Base-by-base conservation (phyloP, 2,888 invertebrate genomes). In the Drosophila merina region DNA sequence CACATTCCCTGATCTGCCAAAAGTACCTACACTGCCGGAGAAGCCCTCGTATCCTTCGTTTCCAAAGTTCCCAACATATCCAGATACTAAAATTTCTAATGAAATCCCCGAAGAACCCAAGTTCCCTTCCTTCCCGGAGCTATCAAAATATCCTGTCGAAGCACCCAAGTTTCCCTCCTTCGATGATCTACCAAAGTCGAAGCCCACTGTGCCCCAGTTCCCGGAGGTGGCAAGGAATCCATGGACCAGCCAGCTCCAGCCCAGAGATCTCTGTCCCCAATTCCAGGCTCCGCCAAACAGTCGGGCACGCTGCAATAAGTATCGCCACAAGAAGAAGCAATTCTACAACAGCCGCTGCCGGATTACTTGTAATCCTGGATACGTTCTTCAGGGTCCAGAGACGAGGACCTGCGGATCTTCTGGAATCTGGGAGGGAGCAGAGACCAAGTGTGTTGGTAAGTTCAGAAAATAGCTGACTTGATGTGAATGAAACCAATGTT, bases 381-480 rank as follows among this genome's bases (percentile, higher is more conserved):
- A 92, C 78, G 92, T 91, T 76, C 86, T 94, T 25, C 89, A 92
- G 50, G 94, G 94, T 30, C 91, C 93, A 8, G 89, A 92, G 26
- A 89, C 92, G 28, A 91, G 93, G 55, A 91, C 90, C 67, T 95
- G 95, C 76, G 92, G 92, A 57, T 87, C 90, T 12, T 88, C 91
- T 3, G 92, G 92, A 47, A 93, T 93, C 92, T 92, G 92, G 90
- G 93, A 93, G 74, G 88, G 90, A 30, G 90, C 91, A 42, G 92
- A 92, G 47, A 92, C 93, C 48, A 84, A 86, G 64, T 94, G 94
- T 84, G 74, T 93, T 72, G 92, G 93, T 93, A 92, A 93, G 92
- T 20, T 20, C 2, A 20, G 20, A 1, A 2, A 20, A 20, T 20
- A 1, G 20, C 20, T 20, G 1, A 20, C 20, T 20, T 20, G 20